These are phyloP conservation scores for Saturnia japonica DNA, from an alignment of 2,888 invertebrate genomes.

Conservation along the genomic window DNA sequence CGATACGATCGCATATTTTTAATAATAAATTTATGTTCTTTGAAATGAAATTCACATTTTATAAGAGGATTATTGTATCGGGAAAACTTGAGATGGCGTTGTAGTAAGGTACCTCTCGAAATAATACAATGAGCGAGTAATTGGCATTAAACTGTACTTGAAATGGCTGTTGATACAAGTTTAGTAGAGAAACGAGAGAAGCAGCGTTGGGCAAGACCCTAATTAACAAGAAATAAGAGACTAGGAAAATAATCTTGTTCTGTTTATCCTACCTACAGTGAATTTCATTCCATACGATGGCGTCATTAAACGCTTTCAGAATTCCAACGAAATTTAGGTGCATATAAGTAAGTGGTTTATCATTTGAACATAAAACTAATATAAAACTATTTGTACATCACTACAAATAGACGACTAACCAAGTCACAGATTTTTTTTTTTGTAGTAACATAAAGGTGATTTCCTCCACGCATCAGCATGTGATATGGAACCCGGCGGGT, in stretches of 20 bases:
- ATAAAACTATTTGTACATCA: too few species aligned
- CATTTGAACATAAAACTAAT: not conserved
- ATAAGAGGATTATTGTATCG: constrained; percentile 19
- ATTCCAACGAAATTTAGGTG: too few species aligned
- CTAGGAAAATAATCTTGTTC: constrained; percentile 41
- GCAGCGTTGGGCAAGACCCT: constrained; percentile 42
- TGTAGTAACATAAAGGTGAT: too few species aligned
- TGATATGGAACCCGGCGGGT: too few species aligned
- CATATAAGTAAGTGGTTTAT: too few species aligned
- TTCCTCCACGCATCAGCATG: too few species aligned
- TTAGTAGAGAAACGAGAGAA: constrained; percentile 24
- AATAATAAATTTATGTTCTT: constrained; percentile 7
- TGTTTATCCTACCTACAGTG: constrained; percentile 28
- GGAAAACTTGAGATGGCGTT: constrained; percentile 3
- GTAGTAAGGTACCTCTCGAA: constrained; percentile 41
- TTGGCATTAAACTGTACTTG: constrained; percentile 67
- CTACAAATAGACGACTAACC: not conserved
- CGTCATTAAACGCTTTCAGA: not conserved
- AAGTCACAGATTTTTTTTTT: too few species aligned
- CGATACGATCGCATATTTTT: not conserved
- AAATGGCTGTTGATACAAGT: constrained; percentile 59
- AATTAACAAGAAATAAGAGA: constrained; percentile 67
- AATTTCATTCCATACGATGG: not conserved
- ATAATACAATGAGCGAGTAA: constrained; percentile 66
- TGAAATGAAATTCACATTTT: constrained; percentile 15